Evolutionary conservation across 2,113 vertebrate species (phyloP).

Genomic region (Shinisaurus crocodilurus): DNA sequence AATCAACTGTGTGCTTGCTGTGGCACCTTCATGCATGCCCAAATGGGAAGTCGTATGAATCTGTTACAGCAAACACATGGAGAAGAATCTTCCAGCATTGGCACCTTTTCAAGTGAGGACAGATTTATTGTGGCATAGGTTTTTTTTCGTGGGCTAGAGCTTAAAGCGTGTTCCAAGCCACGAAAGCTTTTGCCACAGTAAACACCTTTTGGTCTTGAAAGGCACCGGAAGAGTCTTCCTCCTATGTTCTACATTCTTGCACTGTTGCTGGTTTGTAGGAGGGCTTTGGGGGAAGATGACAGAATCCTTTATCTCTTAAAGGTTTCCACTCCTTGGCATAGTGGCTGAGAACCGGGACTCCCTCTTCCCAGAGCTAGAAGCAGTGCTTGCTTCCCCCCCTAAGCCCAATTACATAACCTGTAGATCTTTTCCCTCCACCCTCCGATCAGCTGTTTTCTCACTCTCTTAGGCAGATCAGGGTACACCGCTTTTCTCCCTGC

Average conservation of each 20-base stretch:
- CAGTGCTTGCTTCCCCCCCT: neutral
- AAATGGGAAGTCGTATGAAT: neutral
- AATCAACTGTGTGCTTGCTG: no score
- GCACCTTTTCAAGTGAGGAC: neutral
- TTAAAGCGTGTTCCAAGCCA: neutral
- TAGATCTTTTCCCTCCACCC: conserved; percentile 6
- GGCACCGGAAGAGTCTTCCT: neutral
- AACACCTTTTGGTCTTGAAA: neutral
- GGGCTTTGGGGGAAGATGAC: no score
- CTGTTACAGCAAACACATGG: neutral
- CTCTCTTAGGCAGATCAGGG: neutral
- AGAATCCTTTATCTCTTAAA: accelerated
- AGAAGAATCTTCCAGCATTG: no score
- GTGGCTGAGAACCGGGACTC: conserved; percentile 13
- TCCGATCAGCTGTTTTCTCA: conserved; percentile 35
- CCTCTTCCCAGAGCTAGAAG: neutral
- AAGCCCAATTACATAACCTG: conserved; percentile 47
- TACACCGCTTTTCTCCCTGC: neutral
- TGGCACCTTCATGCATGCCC: neutral
- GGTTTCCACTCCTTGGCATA: neutral
- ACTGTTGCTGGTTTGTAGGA: no score
- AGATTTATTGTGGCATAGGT: neutral
- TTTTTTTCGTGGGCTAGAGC: neutral
- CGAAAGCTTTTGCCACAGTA: neutral
- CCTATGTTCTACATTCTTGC: neutral